Evolutionary conservation across 2,113 vertebrate genomes (phyloP).

Genomic region (Promerops cafer): DNA sequence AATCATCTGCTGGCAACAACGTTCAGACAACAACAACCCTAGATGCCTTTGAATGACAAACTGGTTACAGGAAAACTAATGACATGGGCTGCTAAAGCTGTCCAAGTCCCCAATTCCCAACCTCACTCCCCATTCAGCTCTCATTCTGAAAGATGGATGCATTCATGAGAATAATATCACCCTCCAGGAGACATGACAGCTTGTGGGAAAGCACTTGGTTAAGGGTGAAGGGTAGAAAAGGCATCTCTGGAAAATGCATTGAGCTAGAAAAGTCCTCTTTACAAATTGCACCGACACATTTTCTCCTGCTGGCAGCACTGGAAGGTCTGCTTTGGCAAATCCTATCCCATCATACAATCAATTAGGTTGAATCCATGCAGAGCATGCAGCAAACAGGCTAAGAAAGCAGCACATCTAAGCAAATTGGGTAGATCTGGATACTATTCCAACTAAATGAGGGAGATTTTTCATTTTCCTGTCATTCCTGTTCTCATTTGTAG

Average conservation of each 20-base stretch:
- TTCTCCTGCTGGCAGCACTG: background rate
- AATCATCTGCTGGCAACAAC: background rate
- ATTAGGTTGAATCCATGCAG: background rate
- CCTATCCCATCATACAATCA: background rate
- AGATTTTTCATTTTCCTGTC: background rate
- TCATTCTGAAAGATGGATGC: background rate
- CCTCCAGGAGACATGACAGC: background rate
- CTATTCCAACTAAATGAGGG: background rate
- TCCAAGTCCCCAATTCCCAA: background rate
- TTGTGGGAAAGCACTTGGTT: background rate
- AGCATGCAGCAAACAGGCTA: background rate
- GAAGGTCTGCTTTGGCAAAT: background rate
- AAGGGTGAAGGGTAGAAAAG: background rate
- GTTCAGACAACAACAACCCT: background rate
- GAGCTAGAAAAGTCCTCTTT: background rate
- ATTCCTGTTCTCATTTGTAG: background rate
- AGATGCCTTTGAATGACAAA: background rate
- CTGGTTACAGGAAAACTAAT: background rate
- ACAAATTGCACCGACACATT: background rate
- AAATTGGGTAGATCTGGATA: background rate
- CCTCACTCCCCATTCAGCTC: background rate
- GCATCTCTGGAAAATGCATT: background rate
- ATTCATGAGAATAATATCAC: background rate
- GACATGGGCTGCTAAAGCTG: background rate
- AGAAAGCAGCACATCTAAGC: background rate